These are phyloP conservation scores for Hippocampus kuda DNA, from an alignment of 2,797 vertebrate species.

Conservation along the genomic window DNA sequence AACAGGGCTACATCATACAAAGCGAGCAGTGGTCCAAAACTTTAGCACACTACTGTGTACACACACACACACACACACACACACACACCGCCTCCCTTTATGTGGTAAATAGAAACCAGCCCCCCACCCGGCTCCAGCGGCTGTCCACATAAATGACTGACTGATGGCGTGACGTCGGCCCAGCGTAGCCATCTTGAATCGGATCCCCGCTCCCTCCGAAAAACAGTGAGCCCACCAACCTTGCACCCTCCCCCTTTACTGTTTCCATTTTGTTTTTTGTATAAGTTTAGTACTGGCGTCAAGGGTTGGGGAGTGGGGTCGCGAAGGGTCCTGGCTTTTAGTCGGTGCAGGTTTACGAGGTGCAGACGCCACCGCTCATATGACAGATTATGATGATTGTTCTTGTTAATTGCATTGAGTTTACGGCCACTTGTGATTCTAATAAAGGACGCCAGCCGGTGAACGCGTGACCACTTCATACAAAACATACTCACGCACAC, in stretches of 20 bases:
- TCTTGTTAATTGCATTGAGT: constrained; percentile 69
- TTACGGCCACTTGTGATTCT: constrained; percentile 59
- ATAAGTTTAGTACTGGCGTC: neutral
- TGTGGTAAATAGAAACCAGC: constrained; percentile 23
- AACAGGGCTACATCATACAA: neutral
- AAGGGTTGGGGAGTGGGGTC: neutral
- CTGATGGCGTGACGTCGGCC: constrained; percentile 15
- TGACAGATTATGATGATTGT: constrained; percentile 57
- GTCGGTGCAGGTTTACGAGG: constrained; percentile 81
- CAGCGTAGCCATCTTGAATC: constrained; percentile 24
- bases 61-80: constrained; percentile 1
- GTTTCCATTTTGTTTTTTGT: constrained; percentile 1
- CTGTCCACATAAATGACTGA: constrained; percentile 12
- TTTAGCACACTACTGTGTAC: constrained; percentile 11
- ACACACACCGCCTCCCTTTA: constrained; percentile 17
- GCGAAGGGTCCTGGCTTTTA: constrained; percentile 25
- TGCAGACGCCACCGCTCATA: constrained; percentile 39
- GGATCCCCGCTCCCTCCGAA: neutral
- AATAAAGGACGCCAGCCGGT: constrained; percentile 64
- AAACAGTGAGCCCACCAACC: constrained; percentile 11
- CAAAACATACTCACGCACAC: neutral
- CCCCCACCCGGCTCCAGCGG: neutral
- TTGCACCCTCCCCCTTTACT: neutral
- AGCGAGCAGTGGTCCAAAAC: neutral
- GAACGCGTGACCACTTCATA: constrained; percentile 27